Evolutionary conservation across 2,797 vertebrate species (phyloP), one percentile per base, ranked within the genome.

Genomic region (Falco cherrug): DNA sequence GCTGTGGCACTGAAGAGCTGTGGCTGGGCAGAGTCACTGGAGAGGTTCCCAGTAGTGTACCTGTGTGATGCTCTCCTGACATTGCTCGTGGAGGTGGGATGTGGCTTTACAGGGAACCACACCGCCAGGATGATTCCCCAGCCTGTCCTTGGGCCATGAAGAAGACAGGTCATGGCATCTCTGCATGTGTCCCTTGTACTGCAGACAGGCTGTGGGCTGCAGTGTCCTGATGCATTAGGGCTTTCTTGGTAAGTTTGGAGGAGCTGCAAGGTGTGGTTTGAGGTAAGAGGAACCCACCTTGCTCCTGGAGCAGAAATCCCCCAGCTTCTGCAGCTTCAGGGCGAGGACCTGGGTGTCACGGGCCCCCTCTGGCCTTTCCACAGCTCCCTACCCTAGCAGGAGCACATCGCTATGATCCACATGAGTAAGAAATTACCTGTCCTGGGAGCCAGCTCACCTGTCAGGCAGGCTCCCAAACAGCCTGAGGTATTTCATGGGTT

Each of bases 1-100:
- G 57, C 50, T 0, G 0, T 64, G 79, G n/a, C 25, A 61, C 11
- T 0, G 0, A 70, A 35, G 35, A 31, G 19, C 54, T 73, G 11
- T 21, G 54, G 14, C 28, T 17, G 33, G 53, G 15, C 47, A 73
- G 76, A 9, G 24, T 31, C 4, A 0, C 19, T 51, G 69, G 43
- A 73, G 51, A 20, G 25, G 11, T 73, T 67, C 33, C 20, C 13
- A 5, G 35, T 0, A 0, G 6, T 13, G 3, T 60, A 11, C 31
- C 20, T 28, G 15, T 18, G 24, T 2, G 1, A 3, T 39, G 31
- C 25, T 45, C 41, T 79, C 63, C n/a, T 75, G 31, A 13, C 25
- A 4, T 24, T 5, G 5, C n/a, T 64, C 5, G 6, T 13, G 51
- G 26, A 70, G 39, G 22, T 29, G 35, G 82, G 31, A 54, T 15